These are phyloP conservation scores for Ectemnius cavifrons DNA, from an alignment of 2,888 invertebrate genomes.

Conservation along the genomic window DNA sequence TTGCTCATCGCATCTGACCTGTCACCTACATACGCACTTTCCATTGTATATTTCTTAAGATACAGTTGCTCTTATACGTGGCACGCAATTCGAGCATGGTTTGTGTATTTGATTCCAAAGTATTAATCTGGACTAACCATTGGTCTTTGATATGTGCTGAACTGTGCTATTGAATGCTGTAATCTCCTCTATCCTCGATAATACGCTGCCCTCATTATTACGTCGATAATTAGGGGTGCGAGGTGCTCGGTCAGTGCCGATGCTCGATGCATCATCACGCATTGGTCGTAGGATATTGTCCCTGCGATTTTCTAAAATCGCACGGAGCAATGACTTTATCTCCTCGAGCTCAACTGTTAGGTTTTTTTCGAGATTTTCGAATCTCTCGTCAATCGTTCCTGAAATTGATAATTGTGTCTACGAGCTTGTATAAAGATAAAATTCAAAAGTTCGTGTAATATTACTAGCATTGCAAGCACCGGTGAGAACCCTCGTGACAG, in stretches of 20 bases:
- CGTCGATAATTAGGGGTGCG: not conserved
- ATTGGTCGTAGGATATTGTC: too few species aligned
- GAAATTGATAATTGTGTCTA: slow-evolving; percentile 20
- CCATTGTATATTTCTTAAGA: not conserved
- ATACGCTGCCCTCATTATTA: not conserved
- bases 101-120: not conserved
- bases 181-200: slow-evolving; percentile 59
- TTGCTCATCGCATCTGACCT: not conserved
- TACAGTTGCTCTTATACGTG: not conserved
- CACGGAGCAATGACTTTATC: slow-evolving; percentile 49
- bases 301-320: slow-evolving; percentile 16
- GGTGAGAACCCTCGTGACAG: slow-evolving; percentile 74
- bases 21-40: too few species aligned
- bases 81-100: not conserved
- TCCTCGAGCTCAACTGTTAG: slow-evolving; percentile 58
- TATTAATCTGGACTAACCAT: slow-evolving; percentile 39
- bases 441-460: not conserved
- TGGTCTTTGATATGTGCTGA: slow-evolving; percentile 31
- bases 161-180: slow-evolving; percentile 60
- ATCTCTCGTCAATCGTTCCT: slow-evolving; percentile 64
- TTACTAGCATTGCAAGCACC: slow-evolving; percentile 75
- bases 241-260: not conserved
- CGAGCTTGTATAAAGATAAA: not conserved
- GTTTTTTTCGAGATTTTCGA: slow-evolving; percentile 58
- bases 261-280: not conserved